Conservation (phyloP, 2,797 vertebrate species). For the Melanotaenia boesemani region DNA sequence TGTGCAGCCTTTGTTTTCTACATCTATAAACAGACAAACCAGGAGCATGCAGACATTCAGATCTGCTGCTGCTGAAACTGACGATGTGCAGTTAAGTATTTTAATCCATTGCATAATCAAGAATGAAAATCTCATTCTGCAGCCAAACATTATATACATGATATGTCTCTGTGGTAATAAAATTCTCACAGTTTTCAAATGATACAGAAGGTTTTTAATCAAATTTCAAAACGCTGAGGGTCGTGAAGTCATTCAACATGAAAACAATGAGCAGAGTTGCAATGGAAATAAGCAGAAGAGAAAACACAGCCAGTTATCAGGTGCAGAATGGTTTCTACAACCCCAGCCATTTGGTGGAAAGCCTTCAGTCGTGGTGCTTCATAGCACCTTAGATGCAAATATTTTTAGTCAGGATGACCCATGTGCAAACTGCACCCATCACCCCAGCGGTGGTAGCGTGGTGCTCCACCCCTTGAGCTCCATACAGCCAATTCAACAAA, state of each 20-base stretch:
- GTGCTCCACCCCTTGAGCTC: slow-evolving; percentile 40
- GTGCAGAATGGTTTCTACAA: slow-evolving; percentile 18
- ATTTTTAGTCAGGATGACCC: slow-evolving; percentile 62
- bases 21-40: slow-evolving; percentile 31
- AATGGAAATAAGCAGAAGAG: neutral
- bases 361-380: slow-evolving; percentile 21
- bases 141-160: neutral
- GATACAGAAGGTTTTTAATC: slow-evolving; percentile 40
- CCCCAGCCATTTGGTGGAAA: slow-evolving; percentile 23
- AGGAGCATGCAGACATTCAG: slow-evolving; percentile 29
- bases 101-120: slow-evolving; percentile 33
- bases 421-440: slow-evolving; percentile 50
- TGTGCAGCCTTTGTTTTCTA: slow-evolving; percentile 47
- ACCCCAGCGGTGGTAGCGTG: slow-evolving; percentile 40
- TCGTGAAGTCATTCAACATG: slow-evolving; percentile 16
- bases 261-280: neutral
- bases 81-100: slow-evolving; percentile 37
- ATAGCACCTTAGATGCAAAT: slow-evolving; percentile 50
- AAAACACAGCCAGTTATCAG: slow-evolving; percentile 3
- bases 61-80: slow-evolving; percentile 21
- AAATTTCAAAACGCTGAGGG: slow-evolving; percentile 29
- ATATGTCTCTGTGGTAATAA: slow-evolving; percentile 4
- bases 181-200: slow-evolving; percentile 19
- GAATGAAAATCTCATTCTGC: slow-evolving; percentile 19
- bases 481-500: slow-evolving; percentile 51